Percentiles rank a stretch among this genome's conserved stretches.
These are phyloP conservation scores for Cottus gobio DNA, from an alignment of 2,113 vertebrate genomes.

Conservation along the genomic window DNA sequence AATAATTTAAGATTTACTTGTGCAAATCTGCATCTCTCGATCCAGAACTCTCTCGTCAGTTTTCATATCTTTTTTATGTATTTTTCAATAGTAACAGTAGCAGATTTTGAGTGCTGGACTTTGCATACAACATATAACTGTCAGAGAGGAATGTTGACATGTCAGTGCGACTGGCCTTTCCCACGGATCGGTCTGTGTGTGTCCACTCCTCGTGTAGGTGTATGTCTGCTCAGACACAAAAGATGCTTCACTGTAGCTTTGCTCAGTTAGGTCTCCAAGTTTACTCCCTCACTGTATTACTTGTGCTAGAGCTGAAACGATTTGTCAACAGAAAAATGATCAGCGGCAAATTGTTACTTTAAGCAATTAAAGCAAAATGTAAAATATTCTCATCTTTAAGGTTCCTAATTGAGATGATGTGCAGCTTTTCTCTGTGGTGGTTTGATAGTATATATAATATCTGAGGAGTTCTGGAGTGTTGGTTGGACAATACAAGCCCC, in stretches of 20 bases:
- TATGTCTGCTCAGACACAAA: slow-evolving; percentile 32
- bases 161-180: slow-evolving; percentile 56
- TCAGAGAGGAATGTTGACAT: slow-evolving; percentile 64
- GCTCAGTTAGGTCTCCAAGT: neutral
- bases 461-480: neutral
- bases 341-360: neutral
- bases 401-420: neutral
- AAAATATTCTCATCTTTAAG: neutral
- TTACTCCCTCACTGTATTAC: neutral
- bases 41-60: slow-evolving; percentile 4
- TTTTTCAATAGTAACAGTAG: slow-evolving; percentile 22
- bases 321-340: neutral
- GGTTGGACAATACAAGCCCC: neutral
- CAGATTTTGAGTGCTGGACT: slow-evolving; percentile 23
- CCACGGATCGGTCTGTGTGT: slow-evolving; percentile 56
- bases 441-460: neutral
- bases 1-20: neutral
- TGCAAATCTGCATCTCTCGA: neutral
- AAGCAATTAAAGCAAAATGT: neutral
- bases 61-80: slow-evolving; percentile 17
- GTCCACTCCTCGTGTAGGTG: slow-evolving; percentile 8
- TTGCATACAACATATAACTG: slow-evolving; percentile 32
- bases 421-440: neutral
- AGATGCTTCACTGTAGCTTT: neutral
- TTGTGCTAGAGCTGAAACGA: neutral